Base-by-base conservation (phyloP, 2,113 vertebrate species). In the Vimba vimba region DNA sequence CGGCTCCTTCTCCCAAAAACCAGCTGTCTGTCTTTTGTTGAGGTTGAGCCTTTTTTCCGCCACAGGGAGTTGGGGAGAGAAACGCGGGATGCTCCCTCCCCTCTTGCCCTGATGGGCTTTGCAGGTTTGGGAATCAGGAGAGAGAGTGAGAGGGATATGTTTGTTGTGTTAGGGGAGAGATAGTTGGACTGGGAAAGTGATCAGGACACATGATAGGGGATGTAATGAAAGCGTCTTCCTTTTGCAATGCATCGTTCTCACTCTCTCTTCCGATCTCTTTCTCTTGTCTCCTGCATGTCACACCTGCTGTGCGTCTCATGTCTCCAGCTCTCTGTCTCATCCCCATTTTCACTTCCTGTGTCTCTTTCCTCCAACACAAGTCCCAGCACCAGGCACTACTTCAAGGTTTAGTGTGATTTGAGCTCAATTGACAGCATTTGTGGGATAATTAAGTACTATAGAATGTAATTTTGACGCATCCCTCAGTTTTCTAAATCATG, bases 91-190 rank as follows among this genome's bases (percentile, higher is more conserved):
- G 86, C 85, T 90, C 55, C 86, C 84, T 84, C 86, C 81, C 85
- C 68, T 84, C 69, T 82, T 83, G 73, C 80, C 86, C 86, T 94
- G 92, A 94, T 94, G 89, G 90, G 89, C 87, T 94, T 94, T 93
- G 87, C 93, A 94, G 93, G 89, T 90, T 91, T 91, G 79, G 66
- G 85, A 91, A 89, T 91, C 76, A 33, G 71, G 81, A 90, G 88
- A 88, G 75, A 45, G 80, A 90, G 91, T 85, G 66, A 85, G 84
- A 91, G 62, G 59, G 25, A 84, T 57, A 75, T 52, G 59, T 84
- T 82, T 83, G 81, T 83, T 83, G 66, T 66, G 81, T 87, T 87
- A 87, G 87, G 79, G 86, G 36, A 86, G 59, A 69, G 86, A 91
- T 36, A 75, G 57, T 71, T 69, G 64, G 64, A 33, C 90, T 93